Percentiles rank a stretch among this genome's conserved stretches.
phyloP scores from a whole-genome alignment of 2,797 vertebrate species.

The Acanthiza pusilla region DNA sequence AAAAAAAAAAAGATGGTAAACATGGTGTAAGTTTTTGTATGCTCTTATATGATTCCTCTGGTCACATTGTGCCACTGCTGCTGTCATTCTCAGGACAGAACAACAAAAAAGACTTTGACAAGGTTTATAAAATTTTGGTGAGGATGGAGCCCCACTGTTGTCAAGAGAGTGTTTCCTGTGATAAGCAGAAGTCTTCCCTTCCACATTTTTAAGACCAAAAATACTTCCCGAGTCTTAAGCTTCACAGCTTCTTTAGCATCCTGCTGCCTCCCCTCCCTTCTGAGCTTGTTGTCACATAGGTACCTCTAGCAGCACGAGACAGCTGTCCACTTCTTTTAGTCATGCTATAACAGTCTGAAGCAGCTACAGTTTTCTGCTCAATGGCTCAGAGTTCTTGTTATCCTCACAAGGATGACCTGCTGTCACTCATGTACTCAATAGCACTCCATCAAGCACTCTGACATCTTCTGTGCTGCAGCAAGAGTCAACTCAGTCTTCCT shows the following conservation, averaged over 20 bases:
- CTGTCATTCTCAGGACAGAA: background rate
- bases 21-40: background rate
- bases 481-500: background rate
- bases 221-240: fast-evolving
- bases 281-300: fast-evolving
- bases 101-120: background rate
- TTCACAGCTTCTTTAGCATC: background rate
- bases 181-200: background rate
- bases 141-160: background rate
- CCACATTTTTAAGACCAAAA: background rate
- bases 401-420: background rate
- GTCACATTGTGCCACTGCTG: background rate
- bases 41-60: background rate
- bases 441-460: background rate
- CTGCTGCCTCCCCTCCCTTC: background rate
- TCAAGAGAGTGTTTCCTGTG: background rate
- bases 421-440: background rate
- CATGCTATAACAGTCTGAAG: background rate
- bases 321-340: constrained; percentile 23
- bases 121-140: background rate
- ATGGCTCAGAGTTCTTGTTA: background rate
- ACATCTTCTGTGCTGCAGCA: background rate
- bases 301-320: background rate
- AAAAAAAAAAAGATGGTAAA: background rate
- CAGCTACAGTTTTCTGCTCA: background rate